Base-by-base conservation (phyloP, 2,888 invertebrate species). In the Scaptomyza tumidula region DNA sequence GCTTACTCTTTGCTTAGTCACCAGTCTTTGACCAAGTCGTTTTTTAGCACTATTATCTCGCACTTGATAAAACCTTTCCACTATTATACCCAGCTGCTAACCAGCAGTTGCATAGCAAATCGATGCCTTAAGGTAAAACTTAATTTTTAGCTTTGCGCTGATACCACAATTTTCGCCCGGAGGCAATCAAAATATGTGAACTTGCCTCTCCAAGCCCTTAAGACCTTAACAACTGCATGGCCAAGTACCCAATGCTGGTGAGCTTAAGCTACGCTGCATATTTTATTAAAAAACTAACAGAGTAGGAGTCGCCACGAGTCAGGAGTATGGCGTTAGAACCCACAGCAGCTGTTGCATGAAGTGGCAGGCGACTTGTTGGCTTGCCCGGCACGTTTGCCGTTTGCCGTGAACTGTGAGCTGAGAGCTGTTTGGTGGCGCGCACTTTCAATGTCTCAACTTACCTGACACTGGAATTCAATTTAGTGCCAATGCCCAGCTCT, bases 391-490 rank as follows among this genome's bases (percentile, higher is more conserved):
- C 89, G 87, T 86, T 64, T 64, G n/a, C 59, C 50, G 49, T 59
- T 53, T 43, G 54, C 45, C 49, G 14, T 39, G 14, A 33, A 9
- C 33, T 10, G 10, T 1, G 33, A 29, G 29, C 29, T 29, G 29
- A 33, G 33, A 39, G 39, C 14, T 39, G 46, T 19, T 62, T 56
- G 74, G 48, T 54, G 72, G 52, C 24, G 56, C 57, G 10, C 16
- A 41, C 71, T 48, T 62, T 67, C 73, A 80, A 86, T 82, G 79
- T 78, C 75, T 82, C 76, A 80, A 89, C 90, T 92, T 93, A 95
- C 95, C 95, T 95, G 66, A 95, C 95, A 85, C 95, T 94, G 61
- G 95, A 95, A 91, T 95, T 95, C 91, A 93, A 93, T 88, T 94
- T 93, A 27, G 94, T 94, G 19, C 95, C 95, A 72, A 95, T 95